These are phyloP conservation scores for Campaea margaritaria DNA, from an alignment of 2,888 invertebrate species.

Conservation along the genomic window DNA sequence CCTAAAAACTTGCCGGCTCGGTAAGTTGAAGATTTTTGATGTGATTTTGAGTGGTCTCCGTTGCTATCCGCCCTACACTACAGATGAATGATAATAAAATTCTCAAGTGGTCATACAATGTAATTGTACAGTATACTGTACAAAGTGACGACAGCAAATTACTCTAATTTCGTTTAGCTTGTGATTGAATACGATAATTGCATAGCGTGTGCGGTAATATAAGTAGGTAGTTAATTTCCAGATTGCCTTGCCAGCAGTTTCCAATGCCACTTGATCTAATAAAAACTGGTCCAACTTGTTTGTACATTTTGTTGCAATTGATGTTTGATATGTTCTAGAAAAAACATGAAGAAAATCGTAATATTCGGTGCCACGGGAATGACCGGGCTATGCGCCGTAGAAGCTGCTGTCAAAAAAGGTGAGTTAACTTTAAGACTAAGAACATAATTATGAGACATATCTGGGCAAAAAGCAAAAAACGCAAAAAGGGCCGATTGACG, in stretches of 20 bases:
- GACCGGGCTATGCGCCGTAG: conserved; percentile 91
- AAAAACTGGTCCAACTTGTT: conserved; percentile 15
- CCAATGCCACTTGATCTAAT: conserved; percentile 7
- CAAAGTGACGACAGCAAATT: background rate
- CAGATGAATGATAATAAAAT: too few relatives aligned
- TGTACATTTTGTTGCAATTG: conserved; percentile 3
- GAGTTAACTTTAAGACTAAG: background rate
- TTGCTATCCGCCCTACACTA: too few relatives aligned
- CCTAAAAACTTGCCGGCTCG: background rate
- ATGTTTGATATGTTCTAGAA: conserved; percentile 42
- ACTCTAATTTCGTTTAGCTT: background rate
- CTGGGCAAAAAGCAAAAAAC: too few relatives aligned
- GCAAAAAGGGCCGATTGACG: too few relatives aligned
- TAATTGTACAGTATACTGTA: too few relatives aligned
- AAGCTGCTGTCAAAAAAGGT: conserved; percentile 92
- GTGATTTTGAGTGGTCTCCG: background rate
- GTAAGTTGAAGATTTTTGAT: background rate
- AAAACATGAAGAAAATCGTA: conserved; percentile 90
- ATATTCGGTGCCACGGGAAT: conserved; percentile 94
- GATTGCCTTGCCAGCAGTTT: conserved; percentile 10
- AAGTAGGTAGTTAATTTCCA: background rate
- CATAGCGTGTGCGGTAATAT: too few relatives aligned
- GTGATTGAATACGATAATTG: too few relatives aligned
- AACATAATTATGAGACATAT: too few relatives aligned
- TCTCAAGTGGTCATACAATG: too few relatives aligned